These are phyloP conservation scores for Micrasema minimum DNA, from an alignment of 1,140 invertebrate species.

Conservation along the genomic window DNA sequence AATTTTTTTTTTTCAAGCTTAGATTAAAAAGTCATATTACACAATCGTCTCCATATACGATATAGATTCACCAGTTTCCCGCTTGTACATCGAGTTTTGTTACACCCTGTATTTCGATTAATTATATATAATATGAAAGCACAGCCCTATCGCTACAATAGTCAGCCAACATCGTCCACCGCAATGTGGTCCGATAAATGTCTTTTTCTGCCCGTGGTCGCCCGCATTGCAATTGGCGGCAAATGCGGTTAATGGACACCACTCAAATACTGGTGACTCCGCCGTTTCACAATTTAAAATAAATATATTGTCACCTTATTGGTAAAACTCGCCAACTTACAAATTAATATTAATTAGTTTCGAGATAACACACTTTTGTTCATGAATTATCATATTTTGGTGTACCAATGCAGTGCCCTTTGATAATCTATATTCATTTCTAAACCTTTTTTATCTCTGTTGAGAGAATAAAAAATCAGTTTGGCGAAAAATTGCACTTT, in stretches of 20 bases:
- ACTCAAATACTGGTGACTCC: not conserved
- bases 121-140: not conserved
- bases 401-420: not conserved
- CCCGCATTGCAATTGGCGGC: no score
- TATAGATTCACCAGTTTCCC: no score
- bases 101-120: no score
- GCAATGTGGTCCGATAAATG: conserved; percentile 3
- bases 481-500: no score
- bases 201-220: not conserved
- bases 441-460: no score
- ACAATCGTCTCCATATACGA: no score
- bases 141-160: not conserved
- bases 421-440: no score
- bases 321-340: not conserved
- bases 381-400: not conserved
- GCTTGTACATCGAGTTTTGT: no score
- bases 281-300: not conserved
- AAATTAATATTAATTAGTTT: not conserved
- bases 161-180: not conserved
- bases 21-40: no score
- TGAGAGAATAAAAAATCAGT: no score
- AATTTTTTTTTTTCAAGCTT: no score
- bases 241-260: no score
- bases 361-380: not conserved
- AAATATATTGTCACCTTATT: not conserved